Conservation (phyloP, 2,888 invertebrate genomes). For the Netelia virgata region DNA sequence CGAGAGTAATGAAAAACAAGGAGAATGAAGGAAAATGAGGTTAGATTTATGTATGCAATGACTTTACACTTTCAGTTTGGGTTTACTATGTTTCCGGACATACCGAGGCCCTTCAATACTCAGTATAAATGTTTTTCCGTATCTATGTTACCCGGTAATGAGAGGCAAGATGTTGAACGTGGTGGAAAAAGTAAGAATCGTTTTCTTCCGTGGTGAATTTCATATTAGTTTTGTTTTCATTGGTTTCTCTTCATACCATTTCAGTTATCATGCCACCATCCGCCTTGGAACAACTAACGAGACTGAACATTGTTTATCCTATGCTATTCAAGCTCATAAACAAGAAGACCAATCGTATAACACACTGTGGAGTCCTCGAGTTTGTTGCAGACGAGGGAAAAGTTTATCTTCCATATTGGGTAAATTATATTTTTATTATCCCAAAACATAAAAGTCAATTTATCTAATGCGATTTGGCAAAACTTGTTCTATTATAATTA, state of each 20-base stretch:
- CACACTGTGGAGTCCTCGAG: constrained; percentile 98
- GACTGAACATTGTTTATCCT: constrained; percentile 98
- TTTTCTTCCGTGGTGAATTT: constrained; percentile 4
- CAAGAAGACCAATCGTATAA: constrained; percentile 92
- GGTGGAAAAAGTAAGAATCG: constrained; percentile 95
- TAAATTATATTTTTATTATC: constrained; percentile 83
- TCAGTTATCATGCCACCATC: constrained; percentile 99
- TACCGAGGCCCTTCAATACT: constrained; percentile 92
- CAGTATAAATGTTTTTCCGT: constrained; percentile 97
- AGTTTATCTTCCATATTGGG: constrained; percentile 99
- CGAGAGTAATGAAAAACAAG: background rate
- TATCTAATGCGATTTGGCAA: background rate
- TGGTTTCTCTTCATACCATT: constrained; percentile 74
- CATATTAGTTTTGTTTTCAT: constrained; percentile 12
- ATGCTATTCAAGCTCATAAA: constrained; percentile 99
- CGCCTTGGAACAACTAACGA: constrained; percentile 95
- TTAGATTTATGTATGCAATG: constrained; percentile 72
- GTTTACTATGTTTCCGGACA: constrained; percentile 95
- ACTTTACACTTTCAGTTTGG: constrained; percentile 90
- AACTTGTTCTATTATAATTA: no score
- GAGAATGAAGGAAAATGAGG: constrained; percentile 49
- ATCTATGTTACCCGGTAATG: constrained; percentile 97
- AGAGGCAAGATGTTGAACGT: constrained; percentile 96
- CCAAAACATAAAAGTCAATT: background rate
- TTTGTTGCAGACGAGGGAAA: constrained; percentile 99